Conservation (phyloP, 2,797 vertebrate genomes). For the Amblyraja radiata region DNA sequence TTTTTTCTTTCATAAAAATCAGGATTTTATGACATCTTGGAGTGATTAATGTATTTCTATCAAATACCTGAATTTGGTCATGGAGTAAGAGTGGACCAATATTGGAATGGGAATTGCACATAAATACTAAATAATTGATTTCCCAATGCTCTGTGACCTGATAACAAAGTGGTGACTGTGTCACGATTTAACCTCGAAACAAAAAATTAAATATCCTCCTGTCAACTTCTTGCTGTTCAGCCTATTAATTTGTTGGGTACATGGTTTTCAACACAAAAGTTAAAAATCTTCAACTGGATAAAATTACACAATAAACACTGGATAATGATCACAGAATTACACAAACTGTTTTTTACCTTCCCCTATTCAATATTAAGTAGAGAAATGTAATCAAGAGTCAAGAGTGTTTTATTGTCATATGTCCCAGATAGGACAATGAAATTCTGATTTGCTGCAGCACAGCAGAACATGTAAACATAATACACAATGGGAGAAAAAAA, state of each 20-base stretch:
- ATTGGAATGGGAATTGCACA: background rate
- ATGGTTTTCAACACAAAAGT: background rate
- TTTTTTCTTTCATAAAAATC: no score
- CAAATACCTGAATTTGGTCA: background rate
- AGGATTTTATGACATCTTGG: no score
- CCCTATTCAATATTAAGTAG: background rate
- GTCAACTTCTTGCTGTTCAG: no score
- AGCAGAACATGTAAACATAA: no score
- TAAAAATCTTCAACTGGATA: background rate
- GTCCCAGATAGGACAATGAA: no score
- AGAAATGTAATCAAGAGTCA: background rate
- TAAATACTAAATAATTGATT: background rate
- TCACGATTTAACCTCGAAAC: background rate
- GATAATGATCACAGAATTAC: no score
- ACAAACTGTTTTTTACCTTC: no score
- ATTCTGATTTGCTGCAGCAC: no score
- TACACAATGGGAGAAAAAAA: no score
- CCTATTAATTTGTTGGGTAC: background rate
- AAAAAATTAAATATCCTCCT: background rate
- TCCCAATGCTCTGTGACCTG: background rate
- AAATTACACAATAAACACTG: no score
- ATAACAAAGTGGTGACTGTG: background rate
- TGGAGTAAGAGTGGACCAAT: background rate
- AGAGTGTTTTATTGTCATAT: no score
- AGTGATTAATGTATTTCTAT: background rate